phyloP scores from a whole-genome alignment of 2,113 vertebrate species.

The Peromyscus polionotus region DNA sequence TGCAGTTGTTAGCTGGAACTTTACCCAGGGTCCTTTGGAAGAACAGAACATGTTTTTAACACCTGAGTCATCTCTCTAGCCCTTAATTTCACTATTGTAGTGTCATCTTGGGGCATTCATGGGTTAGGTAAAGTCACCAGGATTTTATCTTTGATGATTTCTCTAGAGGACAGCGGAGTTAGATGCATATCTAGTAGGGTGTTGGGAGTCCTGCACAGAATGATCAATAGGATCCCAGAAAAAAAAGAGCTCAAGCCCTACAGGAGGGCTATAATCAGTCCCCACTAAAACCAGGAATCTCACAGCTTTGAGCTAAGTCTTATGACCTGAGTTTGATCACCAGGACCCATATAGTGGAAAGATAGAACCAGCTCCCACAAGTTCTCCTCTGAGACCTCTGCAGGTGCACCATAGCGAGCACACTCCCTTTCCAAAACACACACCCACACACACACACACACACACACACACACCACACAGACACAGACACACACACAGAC shows the following conservation, averaged over 20 bases:
- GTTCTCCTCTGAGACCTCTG: no score
- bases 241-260: background rate
- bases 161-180: background rate
- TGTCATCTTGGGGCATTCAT: background rate
- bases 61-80: background rate
- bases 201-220: background rate
- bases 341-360: no score
- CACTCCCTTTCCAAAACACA: no score
- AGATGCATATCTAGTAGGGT: background rate
- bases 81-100: slow-evolving; percentile 18
- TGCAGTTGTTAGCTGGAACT: background rate
- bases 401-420: no score
- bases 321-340: no score
- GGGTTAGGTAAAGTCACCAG: background rate
- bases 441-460: no score
- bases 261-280: background rate
- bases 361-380: no score
- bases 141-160: slow-evolving; percentile 31
- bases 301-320: background rate
- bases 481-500: no score
- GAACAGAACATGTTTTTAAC: background rate
- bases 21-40: background rate
- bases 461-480: no score
- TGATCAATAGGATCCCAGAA: background rate
- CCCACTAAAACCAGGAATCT: background rate